phyloP scores from a whole-genome alignment of 2,113 vertebrate genomes.

The Perognathus longimembris region DNA sequence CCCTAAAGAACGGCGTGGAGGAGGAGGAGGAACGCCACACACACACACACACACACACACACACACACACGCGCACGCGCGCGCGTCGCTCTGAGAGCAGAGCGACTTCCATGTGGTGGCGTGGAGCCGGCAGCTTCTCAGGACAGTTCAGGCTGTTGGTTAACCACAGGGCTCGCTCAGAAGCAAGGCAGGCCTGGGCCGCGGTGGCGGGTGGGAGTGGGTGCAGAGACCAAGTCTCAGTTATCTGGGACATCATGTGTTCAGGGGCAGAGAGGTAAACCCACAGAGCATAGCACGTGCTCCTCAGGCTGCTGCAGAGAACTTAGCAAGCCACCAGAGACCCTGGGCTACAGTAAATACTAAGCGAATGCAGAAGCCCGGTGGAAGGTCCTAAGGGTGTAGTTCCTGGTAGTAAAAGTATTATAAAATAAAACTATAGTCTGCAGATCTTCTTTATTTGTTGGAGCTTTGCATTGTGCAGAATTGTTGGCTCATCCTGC shows the following conservation, averaged over 20 bases:
- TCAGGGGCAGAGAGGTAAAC: not conserved
- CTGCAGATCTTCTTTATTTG: slow-evolving; percentile 7
- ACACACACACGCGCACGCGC: no score
- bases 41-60: no score
- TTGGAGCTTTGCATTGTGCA: not conserved
- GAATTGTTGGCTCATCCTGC: not conserved
- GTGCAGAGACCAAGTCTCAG: not conserved
- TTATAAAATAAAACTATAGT: not conserved
- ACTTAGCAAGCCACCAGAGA: slow-evolving; percentile 10
- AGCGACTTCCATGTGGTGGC: slow-evolving; percentile 1
- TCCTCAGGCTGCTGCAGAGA: not conserved
- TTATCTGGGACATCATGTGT: not conserved
- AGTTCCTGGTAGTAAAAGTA: not conserved
- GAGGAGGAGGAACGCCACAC: no score
- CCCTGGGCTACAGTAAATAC: not conserved
- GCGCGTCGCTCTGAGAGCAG: slow-evolving; percentile 1
- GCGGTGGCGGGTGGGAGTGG: not conserved
- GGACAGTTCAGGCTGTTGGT: slow-evolving; percentile 59
- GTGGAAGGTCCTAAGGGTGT: not conserved
- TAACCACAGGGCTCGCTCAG: slow-evolving; percentile 66
- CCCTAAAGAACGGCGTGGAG: not conserved
- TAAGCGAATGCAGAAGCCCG: not conserved
- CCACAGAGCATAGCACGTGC: not conserved
- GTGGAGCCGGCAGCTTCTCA: not conserved
- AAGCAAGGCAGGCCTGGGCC: not conserved